Evolutionary conservation across 2,888 invertebrate genomes (phyloP), one percentile per base, ranked within the genome.

Genomic region (Heteropelma amictum): DNA sequence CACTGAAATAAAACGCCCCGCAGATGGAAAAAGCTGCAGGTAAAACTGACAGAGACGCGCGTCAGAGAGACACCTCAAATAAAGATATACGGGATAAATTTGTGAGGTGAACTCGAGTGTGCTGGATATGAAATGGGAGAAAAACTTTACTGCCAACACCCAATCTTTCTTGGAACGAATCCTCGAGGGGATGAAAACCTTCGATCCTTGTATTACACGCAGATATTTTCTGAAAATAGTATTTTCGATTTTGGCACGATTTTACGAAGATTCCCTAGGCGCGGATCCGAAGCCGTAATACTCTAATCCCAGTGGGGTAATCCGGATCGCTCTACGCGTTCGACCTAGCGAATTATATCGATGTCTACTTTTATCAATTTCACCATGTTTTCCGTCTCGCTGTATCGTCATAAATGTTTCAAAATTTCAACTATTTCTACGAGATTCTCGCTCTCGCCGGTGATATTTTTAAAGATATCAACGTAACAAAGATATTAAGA

Each of bases 211-310:
- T 56, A 70, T 10, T 14, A 21, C 19, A 7, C 38, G 17, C 42
- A 21, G 23, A 10, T 26, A 42, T 12, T 17, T n/a, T 47, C 28
- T 10, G 42, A 51, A 64, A 51, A 65, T 40, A 56, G 56, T 54
- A 56, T 63, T 64, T 56, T 64, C 49, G 56, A 49, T 38, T 49
- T 71, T 64, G 71, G 56, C 63, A 64, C 19, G 47, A 64, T 64
- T 49, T 40, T 63, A 49, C 49, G 40, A n/a, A 42, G 33, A 12
- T 28, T 54, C 14, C 12, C 23, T 38, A 21, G 45, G 17, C 47
- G 40, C 45, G 12, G 45, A 28, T 45, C 21, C 33, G 12, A 47
- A 38, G 14, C 38, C 6, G 35, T 3, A 4, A n/a, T 35, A 35
- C n/a, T n/a, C 35, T 35, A 7, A 3, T 35, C n/a, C 35, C 35